These are phyloP conservation scores for Carposina sasakii DNA, from an alignment of 1,140 invertebrate genomes.

Conservation along the genomic window DNA sequence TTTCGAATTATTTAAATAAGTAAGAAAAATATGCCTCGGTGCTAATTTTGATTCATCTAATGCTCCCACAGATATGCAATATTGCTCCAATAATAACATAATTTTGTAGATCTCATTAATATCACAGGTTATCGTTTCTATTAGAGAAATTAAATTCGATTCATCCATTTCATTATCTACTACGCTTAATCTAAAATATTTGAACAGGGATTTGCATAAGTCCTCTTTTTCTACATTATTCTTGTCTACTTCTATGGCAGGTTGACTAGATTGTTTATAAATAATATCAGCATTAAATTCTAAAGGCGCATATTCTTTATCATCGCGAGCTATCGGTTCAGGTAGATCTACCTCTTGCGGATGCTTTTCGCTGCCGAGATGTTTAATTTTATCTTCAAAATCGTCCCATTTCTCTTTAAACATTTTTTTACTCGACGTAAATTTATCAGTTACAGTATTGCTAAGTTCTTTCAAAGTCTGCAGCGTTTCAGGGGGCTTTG, in stretches of 20 bases:
- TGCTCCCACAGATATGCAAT: constrained; percentile 49
- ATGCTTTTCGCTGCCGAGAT: constrained; percentile 44
- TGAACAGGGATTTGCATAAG: constrained; percentile 54
- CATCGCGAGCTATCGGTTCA: constrained; percentile 37
- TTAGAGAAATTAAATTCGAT: constrained; percentile 58
- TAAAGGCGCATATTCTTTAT: constrained; percentile 30
- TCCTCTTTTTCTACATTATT: constrained; percentile 45
- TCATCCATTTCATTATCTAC: constrained; percentile 50
- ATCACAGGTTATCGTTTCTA: constrained; percentile 61
- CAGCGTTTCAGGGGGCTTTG: constrained; percentile 54
- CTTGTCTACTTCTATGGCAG: constrained; percentile 53
- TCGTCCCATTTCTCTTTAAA: constrained; percentile 69
- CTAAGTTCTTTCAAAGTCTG: constrained; percentile 71
- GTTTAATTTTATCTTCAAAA: constrained; percentile 64
- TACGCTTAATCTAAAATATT: constrained; percentile 62
- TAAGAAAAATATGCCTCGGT: constrained; percentile 62
- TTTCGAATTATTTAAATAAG: constrained; percentile 43
- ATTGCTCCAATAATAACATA: constrained; percentile 58
- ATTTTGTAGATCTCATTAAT: constrained; percentile 57
- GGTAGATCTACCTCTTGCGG: constrained; percentile 27
- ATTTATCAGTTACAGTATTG: constrained; percentile 65
- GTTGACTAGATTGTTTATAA: constrained; percentile 65
- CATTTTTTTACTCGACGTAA: constrained; percentile 67
- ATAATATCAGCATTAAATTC: constrained; percentile 43
- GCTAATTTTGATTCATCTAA: constrained; percentile 54